A percentile compares a stretch with the other conserved stretches of the same genome.
phyloP scores from a whole-genome alignment of 2,888 invertebrate species.

The Pollenia angustigena region DNA sequence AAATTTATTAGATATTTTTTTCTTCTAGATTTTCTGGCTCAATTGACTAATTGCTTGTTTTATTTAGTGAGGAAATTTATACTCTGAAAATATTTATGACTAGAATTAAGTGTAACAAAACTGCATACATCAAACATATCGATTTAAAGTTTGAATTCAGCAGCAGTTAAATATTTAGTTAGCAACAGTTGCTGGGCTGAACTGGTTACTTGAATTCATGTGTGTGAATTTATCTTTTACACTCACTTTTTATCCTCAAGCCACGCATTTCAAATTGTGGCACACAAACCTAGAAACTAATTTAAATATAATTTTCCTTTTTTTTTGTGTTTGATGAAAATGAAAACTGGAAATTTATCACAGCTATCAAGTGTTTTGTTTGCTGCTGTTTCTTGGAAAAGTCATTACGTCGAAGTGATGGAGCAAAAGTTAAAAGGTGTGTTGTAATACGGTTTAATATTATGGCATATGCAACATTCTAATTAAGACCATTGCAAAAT shows the following conservation, averaged over 20 bases:
- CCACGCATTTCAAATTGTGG: constrained; percentile 23
- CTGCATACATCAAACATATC: not conserved
- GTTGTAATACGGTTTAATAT: not conserved
- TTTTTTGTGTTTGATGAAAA: not conserved
- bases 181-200: not conserved
- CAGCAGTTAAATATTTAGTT: not conserved
- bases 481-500: constrained; percentile 15
- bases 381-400: constrained; percentile 10
- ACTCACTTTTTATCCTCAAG: constrained; percentile 8
- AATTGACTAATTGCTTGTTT: constrained; percentile 69
- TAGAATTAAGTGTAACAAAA: constrained; percentile 48
- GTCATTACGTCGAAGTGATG: constrained; percentile 8
- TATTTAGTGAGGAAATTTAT: constrained; percentile 55
- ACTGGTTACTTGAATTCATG: not conserved
- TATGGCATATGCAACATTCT: constrained; percentile 16
- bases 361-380: not conserved
- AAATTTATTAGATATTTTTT: constrained; percentile 14
- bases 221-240: constrained; percentile 47
- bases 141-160: constrained; percentile 1
- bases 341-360: not conserved
- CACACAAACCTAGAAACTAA: not conserved
- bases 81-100: constrained; percentile 29
- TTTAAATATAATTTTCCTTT: constrained; percentile 40
- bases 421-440: not conserved
- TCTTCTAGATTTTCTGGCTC: constrained; percentile 38